phyloP scores from a whole-genome alignment of 2,888 invertebrate species.

The Eristalis intricaria region DNA sequence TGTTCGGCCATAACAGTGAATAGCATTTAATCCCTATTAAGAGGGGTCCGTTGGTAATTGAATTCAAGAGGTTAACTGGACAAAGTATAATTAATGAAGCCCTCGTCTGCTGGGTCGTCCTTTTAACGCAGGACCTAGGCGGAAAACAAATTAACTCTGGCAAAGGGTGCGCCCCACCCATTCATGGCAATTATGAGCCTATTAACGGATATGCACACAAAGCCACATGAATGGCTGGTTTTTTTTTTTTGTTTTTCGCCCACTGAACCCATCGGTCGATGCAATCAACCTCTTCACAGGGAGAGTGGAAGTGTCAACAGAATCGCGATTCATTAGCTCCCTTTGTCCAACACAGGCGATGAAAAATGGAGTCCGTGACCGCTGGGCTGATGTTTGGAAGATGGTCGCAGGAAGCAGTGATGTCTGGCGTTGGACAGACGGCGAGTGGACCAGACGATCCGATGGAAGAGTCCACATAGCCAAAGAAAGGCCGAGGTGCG shows the following conservation, averaged over 20 bases:
- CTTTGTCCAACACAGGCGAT: too few species aligned
- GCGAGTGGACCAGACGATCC: too few species aligned
- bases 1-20: constrained; percentile 21
- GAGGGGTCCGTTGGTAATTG: constrained; percentile 28
- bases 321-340: too few species aligned
- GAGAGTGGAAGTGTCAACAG: too few species aligned
- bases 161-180: background rate
- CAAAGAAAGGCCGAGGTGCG: too few species aligned
- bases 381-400: too few species aligned
- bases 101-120: background rate
- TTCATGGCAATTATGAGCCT: background rate
- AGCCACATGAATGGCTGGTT: background rate
- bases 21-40: constrained; percentile 45
- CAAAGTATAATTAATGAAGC: constrained; percentile 46
- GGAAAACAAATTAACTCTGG: background rate
- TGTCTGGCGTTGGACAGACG: background rate
- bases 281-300: too few species aligned
- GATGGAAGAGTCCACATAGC: too few species aligned
- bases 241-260: background rate
- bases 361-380: too few species aligned
- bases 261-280: background rate
- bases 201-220: background rate
- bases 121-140: background rate
- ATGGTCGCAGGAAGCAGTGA: too few species aligned
- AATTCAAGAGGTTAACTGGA: constrained; percentile 44